Evolutionary conservation across 1,140 invertebrate species (phyloP), one percentile per base, ranked within the genome.

Genomic region (Calliphora vicina): DNA sequence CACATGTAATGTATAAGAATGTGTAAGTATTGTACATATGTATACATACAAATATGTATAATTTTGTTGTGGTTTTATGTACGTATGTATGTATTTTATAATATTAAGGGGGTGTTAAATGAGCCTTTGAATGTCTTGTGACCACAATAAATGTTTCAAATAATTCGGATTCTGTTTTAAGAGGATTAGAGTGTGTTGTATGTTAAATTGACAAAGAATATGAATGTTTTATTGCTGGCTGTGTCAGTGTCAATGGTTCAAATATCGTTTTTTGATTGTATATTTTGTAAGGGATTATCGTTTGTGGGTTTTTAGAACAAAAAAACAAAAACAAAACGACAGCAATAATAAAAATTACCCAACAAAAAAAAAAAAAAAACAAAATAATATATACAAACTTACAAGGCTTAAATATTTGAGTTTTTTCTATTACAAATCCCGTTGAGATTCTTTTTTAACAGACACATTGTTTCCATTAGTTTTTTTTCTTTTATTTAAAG

Each of bases 121-220:
- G 74, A 43, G 42, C 35, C 74, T 78, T 78, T 78, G 42, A 78
- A 78, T 78, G 74, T 78, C 74, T 43, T 78, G 74, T 78, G 74
- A 78, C 74, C 74, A 78, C 74, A 78, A 78, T 78, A 78, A 78
- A 78, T 78, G 74, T 78, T 78, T 23, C 35, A 43, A 76, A 76
- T 35, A 35, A 76, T 76, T 76, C 73, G 35, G 73, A 76, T 76
- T 76, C 27, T 17, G 74, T 25, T 78, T 78, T 78, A 78, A 78
- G 74, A 78, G 35, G 74, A 78, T 78, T 78, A 78, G n/a, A 78
- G 74, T 45, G 35, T 78, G 13, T 10, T 29, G 12, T 20, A 78
- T 78, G 42, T 78, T 78, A 78, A 78, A 78, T 78, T 78, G 74
- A 78, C 74, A 78, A 25, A 78, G 74, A 78, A 78, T 78, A 78